phyloP scores from a whole-genome alignment of 2,113 vertebrate genomes.

The Engraulis encrasicolus region DNA sequence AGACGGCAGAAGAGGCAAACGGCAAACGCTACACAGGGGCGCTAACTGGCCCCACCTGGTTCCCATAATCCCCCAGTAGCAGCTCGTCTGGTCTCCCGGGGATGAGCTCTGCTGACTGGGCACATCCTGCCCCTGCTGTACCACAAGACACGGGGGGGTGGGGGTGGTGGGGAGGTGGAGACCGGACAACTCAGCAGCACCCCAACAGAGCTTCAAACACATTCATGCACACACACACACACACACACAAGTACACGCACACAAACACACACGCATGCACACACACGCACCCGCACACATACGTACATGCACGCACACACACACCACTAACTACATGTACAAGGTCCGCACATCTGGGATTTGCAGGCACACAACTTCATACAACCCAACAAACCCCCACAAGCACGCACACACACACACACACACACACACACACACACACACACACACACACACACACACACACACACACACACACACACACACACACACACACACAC shows the following conservation, averaged over 20 bases:
- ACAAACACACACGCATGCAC: too few relatives aligned
- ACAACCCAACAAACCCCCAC: neutral
- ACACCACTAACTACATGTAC: too few relatives aligned
- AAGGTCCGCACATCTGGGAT: too few relatives aligned
- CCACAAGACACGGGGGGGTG: constrained; percentile 43
- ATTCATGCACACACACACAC: too few relatives aligned
- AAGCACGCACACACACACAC: neutral
- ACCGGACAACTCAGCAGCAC: too few relatives aligned
- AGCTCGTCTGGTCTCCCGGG: constrained; percentile 16
- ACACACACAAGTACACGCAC: too few relatives aligned
- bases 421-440: neutral
- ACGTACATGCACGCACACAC: too few relatives aligned
- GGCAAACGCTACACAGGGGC: too few relatives aligned
- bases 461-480: neutral
- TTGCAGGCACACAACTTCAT: too few relatives aligned
- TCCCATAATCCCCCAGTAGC: constrained; percentile 2
- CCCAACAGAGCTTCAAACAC: too few relatives aligned
- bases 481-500: neutral
- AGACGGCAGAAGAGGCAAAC: neutral
- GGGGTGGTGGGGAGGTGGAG: too few relatives aligned
- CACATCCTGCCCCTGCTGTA: constrained; percentile 58
- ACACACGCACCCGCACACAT: too few relatives aligned
- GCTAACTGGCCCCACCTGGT: neutral
- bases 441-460: neutral
- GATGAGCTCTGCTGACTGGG: constrained; percentile 59